Evolutionary conservation across 2,113 vertebrate genomes (phyloP).

Genomic region (Albula goreensis): DNA sequence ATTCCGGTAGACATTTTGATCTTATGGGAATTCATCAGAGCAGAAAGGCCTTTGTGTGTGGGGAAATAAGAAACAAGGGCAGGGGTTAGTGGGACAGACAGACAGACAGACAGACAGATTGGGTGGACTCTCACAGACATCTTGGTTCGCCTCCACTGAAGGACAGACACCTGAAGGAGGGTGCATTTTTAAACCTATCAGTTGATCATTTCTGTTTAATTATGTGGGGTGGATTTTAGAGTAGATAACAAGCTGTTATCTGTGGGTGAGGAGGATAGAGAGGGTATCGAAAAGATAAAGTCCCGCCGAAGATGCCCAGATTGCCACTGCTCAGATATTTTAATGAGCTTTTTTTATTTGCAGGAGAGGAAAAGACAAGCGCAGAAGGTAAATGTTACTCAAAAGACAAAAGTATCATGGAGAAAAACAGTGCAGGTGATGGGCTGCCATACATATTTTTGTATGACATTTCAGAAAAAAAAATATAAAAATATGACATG

Average conservation of each 20-base stretch:
- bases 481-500: neutral
- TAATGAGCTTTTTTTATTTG: slow-evolving; percentile 55
- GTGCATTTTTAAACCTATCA: slow-evolving; percentile 71
- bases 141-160: slow-evolving; percentile 64
- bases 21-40: too few species aligned
- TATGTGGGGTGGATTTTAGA: slow-evolving; percentile 73
- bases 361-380: neutral
- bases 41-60: too few species aligned
- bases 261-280: slow-evolving; percentile 69
- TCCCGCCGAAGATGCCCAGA: slow-evolving; percentile 67
- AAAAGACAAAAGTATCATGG: neutral
- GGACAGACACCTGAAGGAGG: slow-evolving; percentile 70
- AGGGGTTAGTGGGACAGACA: neutral
- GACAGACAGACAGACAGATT: neutral
- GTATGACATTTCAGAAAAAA: neutral
- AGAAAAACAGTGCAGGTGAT: neutral
- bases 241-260: slow-evolving; percentile 80
- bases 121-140: slow-evolving; percentile 19
- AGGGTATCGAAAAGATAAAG: slow-evolving; percentile 77
- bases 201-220: slow-evolving; percentile 80
- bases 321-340: slow-evolving; percentile 70
- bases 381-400: slow-evolving; percentile 5
- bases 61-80: too few species aligned
- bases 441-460: too few species aligned
- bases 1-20: too few species aligned